phyloP scores from a whole-genome alignment of 2,888 invertebrate species.

The Branchipolynoe longqiensis region DNA sequence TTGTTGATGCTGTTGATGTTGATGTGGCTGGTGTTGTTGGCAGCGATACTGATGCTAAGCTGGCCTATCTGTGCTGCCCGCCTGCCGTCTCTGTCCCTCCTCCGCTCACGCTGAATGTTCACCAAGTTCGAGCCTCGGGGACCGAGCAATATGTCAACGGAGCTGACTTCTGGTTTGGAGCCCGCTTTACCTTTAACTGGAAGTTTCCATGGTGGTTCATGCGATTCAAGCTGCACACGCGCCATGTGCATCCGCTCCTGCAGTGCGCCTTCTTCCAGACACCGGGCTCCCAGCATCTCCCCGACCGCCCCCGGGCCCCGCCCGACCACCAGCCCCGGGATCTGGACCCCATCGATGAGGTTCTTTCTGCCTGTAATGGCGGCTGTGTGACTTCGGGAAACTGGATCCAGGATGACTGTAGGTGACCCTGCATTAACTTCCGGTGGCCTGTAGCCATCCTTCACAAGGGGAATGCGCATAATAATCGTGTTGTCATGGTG shows the following conservation, averaged over 20 bases:
- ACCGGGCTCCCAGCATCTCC: too few species aligned
- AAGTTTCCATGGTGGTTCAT: background rate
- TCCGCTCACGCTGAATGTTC: background rate
- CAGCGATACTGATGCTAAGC: too few species aligned
- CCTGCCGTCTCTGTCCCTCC: too few species aligned
- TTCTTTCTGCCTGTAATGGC: background rate
- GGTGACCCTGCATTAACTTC: background rate
- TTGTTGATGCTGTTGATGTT: background rate
- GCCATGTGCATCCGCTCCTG: background rate
- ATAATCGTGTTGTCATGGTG: background rate
- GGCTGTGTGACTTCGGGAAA: background rate
- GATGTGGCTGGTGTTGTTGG: too few species aligned
- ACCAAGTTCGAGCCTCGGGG: conserved; percentile 20
- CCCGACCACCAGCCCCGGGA: too few species aligned
- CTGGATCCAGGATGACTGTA: background rate
- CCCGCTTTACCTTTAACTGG: background rate
- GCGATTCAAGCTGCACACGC: background rate
- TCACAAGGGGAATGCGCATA: background rate
- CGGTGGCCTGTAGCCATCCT: background rate
- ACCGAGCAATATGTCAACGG: conserved; percentile 3
- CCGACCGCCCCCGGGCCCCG: too few species aligned
- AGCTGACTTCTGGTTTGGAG: conserved; percentile 20
- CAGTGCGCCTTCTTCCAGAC: background rate
- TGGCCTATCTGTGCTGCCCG: too few species aligned
- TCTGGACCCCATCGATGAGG: background rate